Evolutionary conservation across 1,140 invertebrate genomes (phyloP).

Genomic region (Drosophila mojavensis): DNA sequence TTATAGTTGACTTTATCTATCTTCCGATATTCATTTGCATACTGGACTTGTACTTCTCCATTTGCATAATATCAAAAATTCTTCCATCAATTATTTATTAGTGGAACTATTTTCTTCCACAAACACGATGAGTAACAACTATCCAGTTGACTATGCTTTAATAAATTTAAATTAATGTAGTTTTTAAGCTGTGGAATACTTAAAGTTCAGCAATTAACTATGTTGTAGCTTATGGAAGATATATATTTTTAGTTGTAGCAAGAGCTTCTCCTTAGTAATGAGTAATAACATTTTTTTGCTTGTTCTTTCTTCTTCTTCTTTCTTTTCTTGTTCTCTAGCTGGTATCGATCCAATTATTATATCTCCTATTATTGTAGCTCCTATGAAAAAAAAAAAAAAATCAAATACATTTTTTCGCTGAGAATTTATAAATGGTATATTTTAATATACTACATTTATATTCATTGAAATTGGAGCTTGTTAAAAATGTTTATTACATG

Average conservation of each 20-base stretch:
- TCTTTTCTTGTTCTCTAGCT: no score
- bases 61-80: constrained; percentile 9
- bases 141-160: background rate
- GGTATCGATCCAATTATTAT: no score
- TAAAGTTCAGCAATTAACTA: background rate
- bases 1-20: background rate
- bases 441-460: no score
- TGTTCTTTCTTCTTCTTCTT: no score
- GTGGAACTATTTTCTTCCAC: background rate
- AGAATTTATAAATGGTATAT: no score
- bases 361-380: no score
- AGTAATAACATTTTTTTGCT: no score
- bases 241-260: background rate
- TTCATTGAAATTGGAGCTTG: no score
- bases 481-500: no score
- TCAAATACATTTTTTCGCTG: no score
- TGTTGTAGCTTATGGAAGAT: background rate
- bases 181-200: background rate
- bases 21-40: constrained; percentile 15
- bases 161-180: background rate
- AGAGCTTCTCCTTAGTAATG: no score
- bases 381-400: no score
- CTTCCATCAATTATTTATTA: background rate
- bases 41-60: background rate
- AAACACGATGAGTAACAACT: background rate